phyloP scores from a whole-genome alignment of 2,113 vertebrate genomes.

The Melanerpes formicivorus region DNA sequence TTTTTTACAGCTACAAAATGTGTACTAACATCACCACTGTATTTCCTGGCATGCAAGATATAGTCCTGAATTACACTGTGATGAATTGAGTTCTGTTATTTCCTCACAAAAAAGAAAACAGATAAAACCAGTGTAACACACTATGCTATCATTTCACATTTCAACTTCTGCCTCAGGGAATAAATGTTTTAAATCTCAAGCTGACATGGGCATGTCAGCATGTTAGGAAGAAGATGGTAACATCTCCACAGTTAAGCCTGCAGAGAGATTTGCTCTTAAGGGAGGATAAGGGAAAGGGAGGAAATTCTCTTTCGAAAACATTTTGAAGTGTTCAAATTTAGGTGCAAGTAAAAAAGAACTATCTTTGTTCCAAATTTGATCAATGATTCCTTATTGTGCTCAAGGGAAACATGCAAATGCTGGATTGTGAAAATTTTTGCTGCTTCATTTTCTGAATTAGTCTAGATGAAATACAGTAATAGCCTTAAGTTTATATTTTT shows the following conservation, averaged over 20 bases:
- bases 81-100: neutral
- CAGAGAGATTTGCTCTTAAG: neutral
- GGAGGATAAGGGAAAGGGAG: neutral
- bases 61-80: neutral
- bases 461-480: neutral
- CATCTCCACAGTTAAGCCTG: neutral
- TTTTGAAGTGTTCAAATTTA: neutral
- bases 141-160: neutral
- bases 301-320: neutral
- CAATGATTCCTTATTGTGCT: neutral
- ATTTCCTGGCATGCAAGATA: neutral
- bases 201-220: neutral
- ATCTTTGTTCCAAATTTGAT: neutral
- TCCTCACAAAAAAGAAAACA: neutral
- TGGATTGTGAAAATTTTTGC: neutral
- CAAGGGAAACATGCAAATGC: neutral
- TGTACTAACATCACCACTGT: neutral
- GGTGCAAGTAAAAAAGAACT: neutral
- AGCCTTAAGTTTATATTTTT: neutral
- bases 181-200: neutral
- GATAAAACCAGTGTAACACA: neutral
- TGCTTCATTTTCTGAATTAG: neutral
- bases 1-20: neutral
- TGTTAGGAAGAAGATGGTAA: neutral
- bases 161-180: constrained; percentile 7